Evolutionary conservation across 2,797 vertebrate species (phyloP).

Genomic region (Lophura swinhoii): DNA sequence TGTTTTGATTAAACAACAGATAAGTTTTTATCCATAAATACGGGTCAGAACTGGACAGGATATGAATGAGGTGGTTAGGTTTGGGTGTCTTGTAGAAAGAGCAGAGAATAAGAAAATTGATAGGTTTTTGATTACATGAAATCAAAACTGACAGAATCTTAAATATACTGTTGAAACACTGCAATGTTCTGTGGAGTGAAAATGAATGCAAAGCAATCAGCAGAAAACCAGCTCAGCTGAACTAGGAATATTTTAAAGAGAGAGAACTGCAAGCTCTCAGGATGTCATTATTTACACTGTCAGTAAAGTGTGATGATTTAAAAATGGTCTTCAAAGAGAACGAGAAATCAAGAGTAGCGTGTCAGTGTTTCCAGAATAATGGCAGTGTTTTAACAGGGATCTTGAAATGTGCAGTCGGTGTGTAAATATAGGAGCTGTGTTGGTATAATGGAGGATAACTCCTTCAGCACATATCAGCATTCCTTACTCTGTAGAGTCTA

Average conservation of each 20-base stretch:
- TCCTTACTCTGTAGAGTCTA: neutral
- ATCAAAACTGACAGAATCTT: neutral
- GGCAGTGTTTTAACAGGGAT: neutral
- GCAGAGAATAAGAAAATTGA: neutral
- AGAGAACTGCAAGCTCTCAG: neutral
- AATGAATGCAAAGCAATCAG: neutral
- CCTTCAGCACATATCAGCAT: neutral
- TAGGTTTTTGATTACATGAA: neutral
- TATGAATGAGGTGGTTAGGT: neutral
- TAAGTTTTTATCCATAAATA: neutral
- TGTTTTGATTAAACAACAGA: neutral
- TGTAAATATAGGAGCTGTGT: neutral
- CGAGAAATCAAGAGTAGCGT: neutral
- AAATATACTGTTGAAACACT: neutral
- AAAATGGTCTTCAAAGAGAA: neutral
- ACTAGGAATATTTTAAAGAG: neutral
- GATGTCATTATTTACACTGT: neutral
- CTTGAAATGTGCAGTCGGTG: neutral
- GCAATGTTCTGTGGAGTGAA: neutral
- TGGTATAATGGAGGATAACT: neutral
- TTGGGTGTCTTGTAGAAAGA: neutral
- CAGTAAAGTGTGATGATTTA: neutral
- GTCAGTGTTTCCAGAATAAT: neutral
- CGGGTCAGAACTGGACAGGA: neutral
- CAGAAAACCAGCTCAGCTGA: neutral